Evolutionary conservation across 2,797 vertebrate species (phyloP).

Genomic region (Labeo calbasu): DNA sequence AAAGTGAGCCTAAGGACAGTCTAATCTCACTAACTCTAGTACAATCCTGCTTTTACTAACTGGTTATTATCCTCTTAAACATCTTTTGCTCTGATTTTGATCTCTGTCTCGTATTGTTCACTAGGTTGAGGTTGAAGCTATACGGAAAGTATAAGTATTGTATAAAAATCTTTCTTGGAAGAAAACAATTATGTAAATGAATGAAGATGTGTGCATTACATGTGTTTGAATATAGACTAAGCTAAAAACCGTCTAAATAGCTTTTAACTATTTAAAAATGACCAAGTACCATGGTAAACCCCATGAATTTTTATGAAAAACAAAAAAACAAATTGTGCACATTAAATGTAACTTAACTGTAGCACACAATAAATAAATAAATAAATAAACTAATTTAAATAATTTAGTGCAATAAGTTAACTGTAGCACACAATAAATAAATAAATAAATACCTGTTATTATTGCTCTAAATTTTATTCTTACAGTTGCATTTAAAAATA

Average conservation of each 20-base stretch:
- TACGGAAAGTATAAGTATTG: background rate
- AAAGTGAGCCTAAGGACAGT: background rate
- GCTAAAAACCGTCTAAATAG: background rate
- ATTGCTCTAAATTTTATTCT: too few relatives aligned
- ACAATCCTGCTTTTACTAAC: conserved; percentile 3
- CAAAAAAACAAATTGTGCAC: too few relatives aligned
- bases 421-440: too few relatives aligned
- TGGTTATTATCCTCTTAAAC: conserved; percentile 12
- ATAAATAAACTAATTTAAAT: too few relatives aligned
- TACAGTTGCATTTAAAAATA: too few relatives aligned
- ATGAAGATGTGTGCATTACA: background rate
- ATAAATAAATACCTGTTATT: too few relatives aligned
- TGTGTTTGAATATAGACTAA: background rate
- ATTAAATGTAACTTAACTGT: too few relatives aligned
- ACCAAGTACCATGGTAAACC: too few relatives aligned
- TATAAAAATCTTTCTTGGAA: background rate
- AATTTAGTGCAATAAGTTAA: too few relatives aligned
- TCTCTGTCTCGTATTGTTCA: background rate
- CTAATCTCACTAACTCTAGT: conserved; percentile 8
- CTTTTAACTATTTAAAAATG: too few relatives aligned
- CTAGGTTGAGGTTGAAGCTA: background rate
- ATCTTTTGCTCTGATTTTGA: background rate
- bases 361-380: too few relatives aligned
- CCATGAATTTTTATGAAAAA: too few relatives aligned
- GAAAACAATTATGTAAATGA: background rate